These are phyloP conservation scores for Trichoplusia ni DNA, from an alignment of 1,140 invertebrate genomes.

Conservation along the genomic window DNA sequence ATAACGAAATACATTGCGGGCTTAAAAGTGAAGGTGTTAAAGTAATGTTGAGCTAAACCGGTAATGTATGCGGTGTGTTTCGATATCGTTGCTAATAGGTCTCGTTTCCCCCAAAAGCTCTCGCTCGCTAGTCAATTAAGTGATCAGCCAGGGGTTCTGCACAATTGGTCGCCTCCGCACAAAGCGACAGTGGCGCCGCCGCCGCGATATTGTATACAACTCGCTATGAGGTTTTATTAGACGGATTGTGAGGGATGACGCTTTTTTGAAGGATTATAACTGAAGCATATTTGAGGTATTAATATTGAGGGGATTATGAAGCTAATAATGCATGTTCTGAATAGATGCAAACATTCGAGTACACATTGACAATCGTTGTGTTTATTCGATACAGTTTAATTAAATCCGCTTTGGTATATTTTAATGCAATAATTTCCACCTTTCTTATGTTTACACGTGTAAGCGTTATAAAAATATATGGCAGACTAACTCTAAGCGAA, in stretches of 20 bases:
- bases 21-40: background rate
- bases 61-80: slow-evolving; percentile 43
- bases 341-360: slow-evolving; percentile 18
- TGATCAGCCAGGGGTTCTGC: slow-evolving; percentile 75
- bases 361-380: slow-evolving; percentile 7
- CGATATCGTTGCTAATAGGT: slow-evolving; percentile 13
- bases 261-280: slow-evolving; percentile 43
- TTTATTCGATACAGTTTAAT: slow-evolving; percentile 11
- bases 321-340: slow-evolving; percentile 22
- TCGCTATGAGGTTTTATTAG: slow-evolving; percentile 43
- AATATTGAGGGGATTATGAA: slow-evolving; percentile 22
- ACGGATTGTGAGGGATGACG: slow-evolving; percentile 41
- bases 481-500: background rate
- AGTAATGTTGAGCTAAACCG: slow-evolving; percentile 22
- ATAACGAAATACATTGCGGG: slow-evolving; percentile 39
- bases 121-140: slow-evolving; percentile 77
- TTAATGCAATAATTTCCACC: background rate
- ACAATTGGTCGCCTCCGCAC: slow-evolving; percentile 77
- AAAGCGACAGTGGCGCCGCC: slow-evolving; percentile 61
- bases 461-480: no score
- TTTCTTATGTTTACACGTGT: no score
- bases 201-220: slow-evolving; percentile 37
- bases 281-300: slow-evolving; percentile 30
- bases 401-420: background rate
- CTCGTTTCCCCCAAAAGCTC: slow-evolving; percentile 54